Evolutionary conservation across 2,888 invertebrate species (phyloP).

Genomic region (Ariolimax columbianus): DNA sequence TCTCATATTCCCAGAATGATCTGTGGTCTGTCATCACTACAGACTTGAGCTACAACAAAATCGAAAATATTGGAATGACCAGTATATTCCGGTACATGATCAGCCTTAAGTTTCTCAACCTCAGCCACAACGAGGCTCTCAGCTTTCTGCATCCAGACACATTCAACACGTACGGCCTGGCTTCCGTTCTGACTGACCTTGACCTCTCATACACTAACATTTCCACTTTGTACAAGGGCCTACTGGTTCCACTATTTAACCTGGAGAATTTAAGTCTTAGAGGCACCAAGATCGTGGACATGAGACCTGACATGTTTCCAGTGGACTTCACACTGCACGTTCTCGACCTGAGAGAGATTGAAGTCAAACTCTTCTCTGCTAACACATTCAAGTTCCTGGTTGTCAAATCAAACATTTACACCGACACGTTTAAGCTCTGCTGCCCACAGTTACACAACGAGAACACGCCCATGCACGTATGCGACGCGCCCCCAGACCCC

Average conservation of each 20-base stretch:
- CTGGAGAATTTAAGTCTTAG: constrained; percentile 9
- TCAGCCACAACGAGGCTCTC: constrained; percentile 27
- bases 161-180: constrained; percentile 27
- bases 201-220: constrained; percentile 45
- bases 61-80: constrained; percentile 19
- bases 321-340: constrained; percentile 19
- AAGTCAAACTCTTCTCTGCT: neutral
- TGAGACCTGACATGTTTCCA: constrained; percentile 37
- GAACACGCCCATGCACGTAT: constrained; percentile 29
- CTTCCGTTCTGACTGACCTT: constrained; percentile 10
- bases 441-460: constrained; percentile 40
- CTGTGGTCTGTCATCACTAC: constrained; percentile 18
- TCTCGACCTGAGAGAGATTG: constrained; percentile 33
- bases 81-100: constrained; percentile 43
- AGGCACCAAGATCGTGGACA: constrained; percentile 22
- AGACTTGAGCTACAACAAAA: constrained; percentile 31
- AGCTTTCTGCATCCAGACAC: constrained; percentile 27
- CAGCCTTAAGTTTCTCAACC: constrained; percentile 29
- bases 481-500: constrained; percentile 56
- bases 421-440: constrained; percentile 43
- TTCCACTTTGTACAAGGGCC: neutral
- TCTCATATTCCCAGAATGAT: constrained; percentile 26
- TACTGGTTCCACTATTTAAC: constrained; percentile 24
- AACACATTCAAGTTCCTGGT: constrained; percentile 24
- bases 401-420: constrained; percentile 14